Evolutionary conservation across 1,140 invertebrate genomes (phyloP).

Genomic region (Phortica variegata): DNA sequence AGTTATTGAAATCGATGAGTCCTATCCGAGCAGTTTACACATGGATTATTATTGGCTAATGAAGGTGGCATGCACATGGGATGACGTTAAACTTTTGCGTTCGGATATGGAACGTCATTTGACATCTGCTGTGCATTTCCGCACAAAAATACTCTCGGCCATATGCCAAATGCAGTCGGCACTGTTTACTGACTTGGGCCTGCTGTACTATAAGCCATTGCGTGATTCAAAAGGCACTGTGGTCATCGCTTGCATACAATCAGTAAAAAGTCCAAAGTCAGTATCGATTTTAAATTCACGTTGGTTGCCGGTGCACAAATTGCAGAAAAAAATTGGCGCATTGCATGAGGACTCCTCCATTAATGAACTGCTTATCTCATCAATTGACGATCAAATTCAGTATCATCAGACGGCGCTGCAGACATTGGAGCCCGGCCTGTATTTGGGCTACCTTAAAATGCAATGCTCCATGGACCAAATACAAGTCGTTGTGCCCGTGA

Average conservation of each 20-base stretch:
- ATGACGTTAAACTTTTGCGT: constrained; percentile 86
- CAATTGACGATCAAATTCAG: constrained; percentile 85
- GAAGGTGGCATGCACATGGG: constrained; percentile 96
- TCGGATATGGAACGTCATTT: constrained; percentile 92
- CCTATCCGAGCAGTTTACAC: constrained; percentile 85
- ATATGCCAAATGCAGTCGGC: constrained; percentile 90
- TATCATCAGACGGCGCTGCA: constrained; percentile 84
- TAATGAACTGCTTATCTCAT: constrained; percentile 78
- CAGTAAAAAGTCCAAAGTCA: constrained; percentile 79
- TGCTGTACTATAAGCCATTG: constrained; percentile 88
- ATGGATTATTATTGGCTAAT: constrained; percentile 96
- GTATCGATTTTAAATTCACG: constrained; percentile 83
- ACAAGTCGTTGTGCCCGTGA: constrained; percentile 86
- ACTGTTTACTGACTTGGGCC: constrained; percentile 86
- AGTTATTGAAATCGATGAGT: constrained; percentile 95
- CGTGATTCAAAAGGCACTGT: constrained; percentile 84
- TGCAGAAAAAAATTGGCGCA: constrained; percentile 62
- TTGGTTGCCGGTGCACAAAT: constrained; percentile 83
- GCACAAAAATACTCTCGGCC: constrained; percentile 87
- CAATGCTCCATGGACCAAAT: constrained; percentile 93
- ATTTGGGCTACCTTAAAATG: constrained; percentile 93
- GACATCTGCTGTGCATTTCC: constrained; percentile 85
- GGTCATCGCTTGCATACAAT: constrained; percentile 85
- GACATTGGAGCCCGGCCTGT: constrained; percentile 80
- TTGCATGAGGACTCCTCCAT: constrained; percentile 73